Conservation (phyloP, 2,888 invertebrate genomes). For the Hedychridium roseum region DNA sequence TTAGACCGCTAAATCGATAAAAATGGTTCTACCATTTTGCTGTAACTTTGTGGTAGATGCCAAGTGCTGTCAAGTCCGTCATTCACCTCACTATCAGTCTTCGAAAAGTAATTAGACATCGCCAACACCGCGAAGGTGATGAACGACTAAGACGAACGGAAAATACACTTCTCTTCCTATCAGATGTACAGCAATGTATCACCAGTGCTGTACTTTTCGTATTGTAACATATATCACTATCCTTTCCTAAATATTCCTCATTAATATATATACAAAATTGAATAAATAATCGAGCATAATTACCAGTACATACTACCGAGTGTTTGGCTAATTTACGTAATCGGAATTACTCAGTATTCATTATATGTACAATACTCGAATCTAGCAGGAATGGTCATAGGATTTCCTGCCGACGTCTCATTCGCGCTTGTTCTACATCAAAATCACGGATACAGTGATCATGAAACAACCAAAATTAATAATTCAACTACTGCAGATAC, state of each 20-base stretch:
- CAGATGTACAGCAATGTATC: conserved; percentile 30
- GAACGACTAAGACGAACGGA: conserved; percentile 32
- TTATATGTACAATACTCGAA: conserved; percentile 25
- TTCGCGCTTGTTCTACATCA: no score
- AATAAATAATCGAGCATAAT: conserved; percentile 54
- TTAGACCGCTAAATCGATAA: conserved; percentile 44
- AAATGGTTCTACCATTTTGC: conserved; percentile 30
- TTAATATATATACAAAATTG: conserved; percentile 57
- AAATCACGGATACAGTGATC: no score
- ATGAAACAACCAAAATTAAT: no score
- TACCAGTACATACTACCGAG: conserved; percentile 32
- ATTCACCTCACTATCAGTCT: conserved; percentile 56
- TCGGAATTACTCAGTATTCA: conserved; percentile 33
- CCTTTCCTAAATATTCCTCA: conserved; percentile 42
- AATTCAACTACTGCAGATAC: no score
- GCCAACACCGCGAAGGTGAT: conserved; percentile 21
- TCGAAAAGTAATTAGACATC: conserved; percentile 49
- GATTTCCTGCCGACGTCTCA: conserved; percentile 22
- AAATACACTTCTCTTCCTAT: conserved; percentile 28
- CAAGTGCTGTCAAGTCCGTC: conserved; percentile 23
- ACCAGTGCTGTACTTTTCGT: conserved; percentile 20
- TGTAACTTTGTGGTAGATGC: conserved; percentile 28
- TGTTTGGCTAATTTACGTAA: conserved; percentile 23
- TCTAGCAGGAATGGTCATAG: conserved; percentile 29
- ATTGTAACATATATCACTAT: conserved; percentile 37